phyloP scores from a whole-genome alignment of 2,797 vertebrate genomes.

The Neosilurus mollespiculum region DNA sequence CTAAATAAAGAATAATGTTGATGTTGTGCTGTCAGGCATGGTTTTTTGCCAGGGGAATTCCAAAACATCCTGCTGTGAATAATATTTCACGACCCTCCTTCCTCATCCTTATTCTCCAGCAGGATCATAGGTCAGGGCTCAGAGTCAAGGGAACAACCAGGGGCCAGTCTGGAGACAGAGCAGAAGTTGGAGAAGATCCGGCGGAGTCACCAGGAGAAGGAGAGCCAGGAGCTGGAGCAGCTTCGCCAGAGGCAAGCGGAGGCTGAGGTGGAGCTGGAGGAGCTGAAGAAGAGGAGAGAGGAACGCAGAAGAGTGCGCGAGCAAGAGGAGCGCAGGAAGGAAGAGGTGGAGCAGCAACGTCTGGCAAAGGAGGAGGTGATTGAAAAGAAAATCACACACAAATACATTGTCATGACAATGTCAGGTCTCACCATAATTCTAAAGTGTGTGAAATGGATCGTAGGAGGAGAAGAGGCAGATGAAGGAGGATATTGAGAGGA shows the following conservation, averaged over 20 bases:
- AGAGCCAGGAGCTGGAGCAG: conserved; percentile 71
- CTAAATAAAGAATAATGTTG: conserved; percentile 31
- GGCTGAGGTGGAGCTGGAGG: conserved; percentile 75
- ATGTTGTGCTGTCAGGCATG: conserved; percentile 34
- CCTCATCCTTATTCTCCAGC: conserved; percentile 23
- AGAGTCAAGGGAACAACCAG: conserved; percentile 59
- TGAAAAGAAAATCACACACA: conserved; percentile 18
- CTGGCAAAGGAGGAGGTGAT: conserved; percentile 71
- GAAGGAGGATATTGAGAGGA: conserved; percentile 74
- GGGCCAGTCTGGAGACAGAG: conserved; percentile 65
- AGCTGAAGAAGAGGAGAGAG: conserved; percentile 71
- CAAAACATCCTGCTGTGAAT: conserved; percentile 18
- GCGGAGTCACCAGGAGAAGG: conserved; percentile 70
- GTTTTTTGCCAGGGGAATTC: conserved; percentile 42
- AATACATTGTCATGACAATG: neutral
- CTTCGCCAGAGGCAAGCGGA: conserved; percentile 66
- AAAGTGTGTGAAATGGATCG: neutral
- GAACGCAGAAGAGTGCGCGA: conserved; percentile 61
- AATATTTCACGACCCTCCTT: neutral
- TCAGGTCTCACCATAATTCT: too few relatives aligned
- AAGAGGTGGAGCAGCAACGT: conserved; percentile 64
- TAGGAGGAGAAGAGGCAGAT: conserved; percentile 78
- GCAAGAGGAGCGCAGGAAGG: conserved; percentile 63
- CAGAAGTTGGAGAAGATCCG: conserved; percentile 75
- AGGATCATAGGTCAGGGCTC: conserved; percentile 46